Evolutionary conservation across 1,140 invertebrate species (phyloP).

Genomic region (Agrypnia vestita): DNA sequence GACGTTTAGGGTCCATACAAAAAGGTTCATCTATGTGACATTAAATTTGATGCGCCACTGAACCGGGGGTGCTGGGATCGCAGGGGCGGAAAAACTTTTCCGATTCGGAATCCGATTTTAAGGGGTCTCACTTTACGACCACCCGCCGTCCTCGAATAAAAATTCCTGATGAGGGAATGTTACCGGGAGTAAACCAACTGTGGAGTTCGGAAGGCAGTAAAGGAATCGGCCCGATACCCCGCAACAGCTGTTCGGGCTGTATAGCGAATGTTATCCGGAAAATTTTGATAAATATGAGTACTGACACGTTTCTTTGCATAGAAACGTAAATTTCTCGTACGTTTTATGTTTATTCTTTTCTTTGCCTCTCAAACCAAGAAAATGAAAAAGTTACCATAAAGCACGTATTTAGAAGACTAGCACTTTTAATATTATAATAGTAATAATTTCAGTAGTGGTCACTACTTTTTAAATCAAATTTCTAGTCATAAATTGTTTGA

Average conservation of each 20-base stretch:
- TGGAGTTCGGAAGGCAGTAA: conserved; percentile 38
- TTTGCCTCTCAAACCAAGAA: background rate
- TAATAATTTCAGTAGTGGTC: too few species aligned
- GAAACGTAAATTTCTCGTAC: conserved; percentile 1
- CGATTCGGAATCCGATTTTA: conserved; percentile 50
- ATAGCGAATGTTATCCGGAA: conserved; percentile 48
- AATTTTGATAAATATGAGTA: conserved; percentile 54
- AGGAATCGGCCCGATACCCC: conserved; percentile 49
- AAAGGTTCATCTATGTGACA: conserved; percentile 29
- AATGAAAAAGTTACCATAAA: conserved; percentile 10
- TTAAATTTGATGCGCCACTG: conserved; percentile 32
- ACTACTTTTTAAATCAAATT: too few species aligned
- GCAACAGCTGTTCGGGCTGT: conserved; percentile 53
- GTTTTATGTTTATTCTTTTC: conserved; percentile 27
- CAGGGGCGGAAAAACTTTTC: conserved; percentile 51
- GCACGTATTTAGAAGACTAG: background rate
- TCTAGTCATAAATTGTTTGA: too few species aligned
- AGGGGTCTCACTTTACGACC: conserved; percentile 38
- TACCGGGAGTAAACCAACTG: conserved; percentile 27
- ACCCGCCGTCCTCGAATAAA: conserved; percentile 34
- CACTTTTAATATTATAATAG: too few species aligned
- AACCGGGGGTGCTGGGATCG: conserved; percentile 3
- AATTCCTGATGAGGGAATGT: conserved; percentile 33
- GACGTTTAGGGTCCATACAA: conserved; percentile 12
- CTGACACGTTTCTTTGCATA: conserved; percentile 37